These are phyloP conservation scores for Stramonita haemastoma DNA, from an alignment of 2,888 invertebrate species.

Conservation along the genomic window DNA sequence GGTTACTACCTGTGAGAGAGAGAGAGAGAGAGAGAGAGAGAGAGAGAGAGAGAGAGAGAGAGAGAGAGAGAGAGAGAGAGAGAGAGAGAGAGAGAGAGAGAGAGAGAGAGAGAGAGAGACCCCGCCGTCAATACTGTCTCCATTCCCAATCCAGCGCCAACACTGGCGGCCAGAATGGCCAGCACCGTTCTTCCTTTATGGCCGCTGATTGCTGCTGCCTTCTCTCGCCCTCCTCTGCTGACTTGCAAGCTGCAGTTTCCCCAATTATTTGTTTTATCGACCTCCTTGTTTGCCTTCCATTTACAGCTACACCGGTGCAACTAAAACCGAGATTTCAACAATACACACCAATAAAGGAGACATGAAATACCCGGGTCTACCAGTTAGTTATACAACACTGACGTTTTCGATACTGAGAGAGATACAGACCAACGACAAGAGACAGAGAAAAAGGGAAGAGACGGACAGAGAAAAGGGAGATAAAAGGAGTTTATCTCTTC, in stretches of 20 bases:
- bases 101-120: too few relatives aligned
- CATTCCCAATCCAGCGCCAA: neutral
- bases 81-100: too few relatives aligned
- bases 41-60: too few relatives aligned
- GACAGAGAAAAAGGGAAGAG: too few relatives aligned
- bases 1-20: constrained; percentile 17
- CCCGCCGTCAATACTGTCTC: constrained; percentile 23
- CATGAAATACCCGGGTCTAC: neutral
- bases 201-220: neutral
- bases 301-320: neutral
- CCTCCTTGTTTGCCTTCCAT: neutral
- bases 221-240: neutral
- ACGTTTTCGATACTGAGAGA: too few relatives aligned
- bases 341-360: neutral
- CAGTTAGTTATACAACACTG: too few relatives aligned
- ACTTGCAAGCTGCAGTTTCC: neutral
- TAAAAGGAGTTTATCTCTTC: too few relatives aligned
- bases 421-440: too few relatives aligned
- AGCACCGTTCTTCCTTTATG: neutral
- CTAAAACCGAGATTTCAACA: neutral
- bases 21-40: too few relatives aligned
- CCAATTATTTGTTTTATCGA: neutral
- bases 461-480: too few relatives aligned
- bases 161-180: constrained; percentile 21
- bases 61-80: too few relatives aligned